These are phyloP conservation scores for Xanthorhoe designata DNA, from an alignment of 2,888 invertebrate species.

Conservation along the genomic window DNA sequence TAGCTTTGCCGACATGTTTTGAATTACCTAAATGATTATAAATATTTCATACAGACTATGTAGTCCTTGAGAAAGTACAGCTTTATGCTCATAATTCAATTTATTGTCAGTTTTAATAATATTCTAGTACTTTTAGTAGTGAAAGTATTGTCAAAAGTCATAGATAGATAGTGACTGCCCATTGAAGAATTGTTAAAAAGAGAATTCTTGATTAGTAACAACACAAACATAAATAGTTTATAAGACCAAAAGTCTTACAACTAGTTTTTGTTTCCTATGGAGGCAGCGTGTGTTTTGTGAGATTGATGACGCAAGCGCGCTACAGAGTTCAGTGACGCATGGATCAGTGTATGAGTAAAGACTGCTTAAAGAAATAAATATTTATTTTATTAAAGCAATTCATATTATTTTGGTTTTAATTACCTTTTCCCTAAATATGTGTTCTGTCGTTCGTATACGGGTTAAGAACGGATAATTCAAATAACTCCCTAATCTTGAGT, in stretches of 20 bases:
- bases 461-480: no score
- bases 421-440: not conserved
- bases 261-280: not conserved
- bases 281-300: not conserved
- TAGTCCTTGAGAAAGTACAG: not conserved
- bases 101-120: not conserved
- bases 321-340: not conserved
- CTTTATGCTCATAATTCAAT: not conserved
- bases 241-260: not conserved
- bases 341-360: constrained; percentile 12
- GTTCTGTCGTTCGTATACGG: no score
- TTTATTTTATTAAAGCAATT: constrained; percentile 24
- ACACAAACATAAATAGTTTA: not conserved
- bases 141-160: no score
- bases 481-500: no score
- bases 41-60: not conserved
- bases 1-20: constrained; percentile 9
- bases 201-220: not conserved
- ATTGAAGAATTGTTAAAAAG: no score
- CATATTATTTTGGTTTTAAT: not conserved
- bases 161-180: no score
- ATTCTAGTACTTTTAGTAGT: no score
- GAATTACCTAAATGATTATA: not conserved
- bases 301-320: not conserved
- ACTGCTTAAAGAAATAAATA: constrained; percentile 21